A percentile compares a stretch with the other conserved stretches of the same genome.
Conservation (phyloP, 2,888 invertebrate genomes). For the Yponomeuta evonymella region DNA sequence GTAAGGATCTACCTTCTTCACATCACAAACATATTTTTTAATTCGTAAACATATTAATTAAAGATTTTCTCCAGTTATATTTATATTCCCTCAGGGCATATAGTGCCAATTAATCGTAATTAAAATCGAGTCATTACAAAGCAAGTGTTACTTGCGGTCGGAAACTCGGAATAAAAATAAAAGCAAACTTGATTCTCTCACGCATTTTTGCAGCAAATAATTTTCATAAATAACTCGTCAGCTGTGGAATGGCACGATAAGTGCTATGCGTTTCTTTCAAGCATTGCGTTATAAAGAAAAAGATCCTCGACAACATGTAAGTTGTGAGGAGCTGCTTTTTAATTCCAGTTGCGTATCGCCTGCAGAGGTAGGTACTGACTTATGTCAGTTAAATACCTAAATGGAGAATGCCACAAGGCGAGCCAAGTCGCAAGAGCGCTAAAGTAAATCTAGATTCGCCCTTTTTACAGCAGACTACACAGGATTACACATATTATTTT, state of each 20-base stretch:
- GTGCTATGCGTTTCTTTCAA: slow-evolving; percentile 25
- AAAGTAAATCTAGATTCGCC: not conserved
- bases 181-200: slow-evolving; percentile 57
- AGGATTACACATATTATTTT: too few relatives aligned
- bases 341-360: not conserved
- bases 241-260: slow-evolving; percentile 41
- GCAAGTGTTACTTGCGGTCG: slow-evolving; percentile 18
- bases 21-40: not conserved
- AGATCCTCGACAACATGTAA: not conserved
- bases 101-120: not conserved
- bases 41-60: not conserved
- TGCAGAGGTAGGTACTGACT: not conserved
- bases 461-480: too few relatives aligned
- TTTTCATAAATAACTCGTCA: slow-evolving; percentile 44
- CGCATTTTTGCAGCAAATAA: slow-evolving; percentile 47
- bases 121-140: not conserved
- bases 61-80: not conserved
- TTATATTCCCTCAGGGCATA: not conserved
- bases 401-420: not conserved
- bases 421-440: not conserved
- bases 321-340: not conserved
- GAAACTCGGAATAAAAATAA: slow-evolving; percentile 44
- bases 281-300: slow-evolving; percentile 4
- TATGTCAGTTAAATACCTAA: too few relatives aligned
- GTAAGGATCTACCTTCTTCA: slow-evolving; percentile 1